Percentiles rank a stretch among this genome's conserved stretches.
Conservation (phyloP, 1,140 invertebrate species). For the honey bee (Apis mellifera) region Amel_HAv3.1 CM009931.2:333001-333500, state of each 20-base stretch:
- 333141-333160: neutral
- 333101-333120: too few species aligned
- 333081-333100: too few species aligned
- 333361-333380: neutral
- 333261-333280: too few species aligned
- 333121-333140: too few species aligned
- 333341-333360: neutral
- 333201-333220: too few species aligned
- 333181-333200: neutral
- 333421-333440: neutral
- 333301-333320: too few species aligned
- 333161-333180: neutral
- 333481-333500: conserved; percentile 28
- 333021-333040: neutral
- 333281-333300: too few species aligned
- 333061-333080: too few species aligned
- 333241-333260: too few species aligned
- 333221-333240: too few species aligned
- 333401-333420: neutral
- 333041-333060: too few species aligned
- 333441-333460: conserved; percentile 27
- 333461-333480: conserved; percentile 36
- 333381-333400: conserved; percentile 5
- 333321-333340: neutral
- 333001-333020: neutral